Evolutionary conservation across 1,140 invertebrate genomes (phyloP).

Genomic region (Drosophila orosa): DNA sequence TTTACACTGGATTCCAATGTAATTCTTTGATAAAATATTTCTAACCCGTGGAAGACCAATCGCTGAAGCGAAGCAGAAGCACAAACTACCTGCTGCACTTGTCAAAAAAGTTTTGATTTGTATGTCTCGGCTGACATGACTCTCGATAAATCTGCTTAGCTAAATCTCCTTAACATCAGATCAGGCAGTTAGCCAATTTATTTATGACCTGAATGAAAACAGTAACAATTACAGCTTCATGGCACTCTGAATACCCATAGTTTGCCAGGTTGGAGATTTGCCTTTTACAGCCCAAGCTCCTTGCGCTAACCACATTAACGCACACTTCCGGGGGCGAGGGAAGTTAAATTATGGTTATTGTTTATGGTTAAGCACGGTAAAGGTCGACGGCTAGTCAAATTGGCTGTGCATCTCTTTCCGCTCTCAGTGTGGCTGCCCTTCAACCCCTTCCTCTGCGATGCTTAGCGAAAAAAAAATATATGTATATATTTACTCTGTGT

Average conservation of each 20-base stretch:
- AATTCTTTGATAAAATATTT: not conserved
- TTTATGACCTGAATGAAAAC: not conserved
- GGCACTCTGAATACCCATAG: slow-evolving; percentile 11
- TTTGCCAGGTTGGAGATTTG: not conserved
- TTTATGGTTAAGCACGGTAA: slow-evolving; percentile 74
- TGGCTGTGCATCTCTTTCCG: slow-evolving; percentile 23
- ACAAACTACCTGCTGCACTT: no score
- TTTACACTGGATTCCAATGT: no score
- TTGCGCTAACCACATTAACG: slow-evolving; percentile 67
- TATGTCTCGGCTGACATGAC: no score
- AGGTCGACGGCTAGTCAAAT: slow-evolving; percentile 63
- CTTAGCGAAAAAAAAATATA: slow-evolving; percentile 53
- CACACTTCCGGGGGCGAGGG: slow-evolving; percentile 29
- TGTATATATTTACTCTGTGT: slow-evolving; percentile 70
- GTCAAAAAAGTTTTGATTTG: no score
- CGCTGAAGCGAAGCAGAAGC: no score
- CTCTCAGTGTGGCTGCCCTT: slow-evolving; percentile 10
- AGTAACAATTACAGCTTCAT: slow-evolving; percentile 15
- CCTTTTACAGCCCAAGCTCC: not conserved
- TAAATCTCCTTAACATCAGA: slow-evolving; percentile 1
- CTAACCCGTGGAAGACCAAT: no score
- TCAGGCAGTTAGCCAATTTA: not conserved
- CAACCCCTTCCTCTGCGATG: slow-evolving; percentile 29
- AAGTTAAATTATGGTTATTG: slow-evolving; percentile 82
- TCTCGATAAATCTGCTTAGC: not conserved